Percentiles rank a stretch among this genome's conserved stretches.
These are phyloP conservation scores for Mamestra configurata DNA, from an alignment of 1,140 invertebrate species.

Conservation along the genomic window DNA sequence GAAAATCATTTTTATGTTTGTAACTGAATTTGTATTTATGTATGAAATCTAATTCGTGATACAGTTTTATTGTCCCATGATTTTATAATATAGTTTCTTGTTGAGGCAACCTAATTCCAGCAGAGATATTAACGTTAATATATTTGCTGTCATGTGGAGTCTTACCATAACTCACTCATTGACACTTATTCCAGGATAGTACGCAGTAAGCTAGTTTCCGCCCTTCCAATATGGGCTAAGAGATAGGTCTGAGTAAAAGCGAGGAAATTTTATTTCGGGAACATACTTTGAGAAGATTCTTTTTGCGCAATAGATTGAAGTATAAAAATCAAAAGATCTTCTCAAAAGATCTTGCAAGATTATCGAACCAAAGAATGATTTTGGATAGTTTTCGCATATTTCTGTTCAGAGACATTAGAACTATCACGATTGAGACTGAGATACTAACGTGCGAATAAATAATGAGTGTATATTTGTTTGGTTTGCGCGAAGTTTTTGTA, in stretches of 20 bases:
- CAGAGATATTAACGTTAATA: not conserved
- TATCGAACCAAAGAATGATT: no score
- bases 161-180: slow-evolving; percentile 7
- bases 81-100: no score
- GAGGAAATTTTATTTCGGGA: not conserved
- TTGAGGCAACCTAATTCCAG: no score
- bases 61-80: no score
- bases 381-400: not conserved
- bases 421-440: not conserved
- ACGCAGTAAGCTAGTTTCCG: not conserved
- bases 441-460: slow-evolving; percentile 3
- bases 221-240: not conserved
- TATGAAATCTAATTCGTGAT: no score
- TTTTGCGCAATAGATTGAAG: no score
- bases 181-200: slow-evolving; percentile 29
- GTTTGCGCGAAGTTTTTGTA: not conserved
- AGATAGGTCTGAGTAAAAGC: not conserved
- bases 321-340: not conserved
- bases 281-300: not conserved
- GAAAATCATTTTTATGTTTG: no score
- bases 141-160: not conserved
- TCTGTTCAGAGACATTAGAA: not conserved
- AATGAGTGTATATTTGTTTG: slow-evolving; percentile 17
- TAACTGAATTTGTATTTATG: no score
- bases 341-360: no score